Percentiles rank a stretch among this genome's conserved stretches.
These are phyloP conservation scores for Gymnoscopelus braueri DNA, from an alignment of 2,797 vertebrate genomes.

Conservation along the genomic window DNA sequence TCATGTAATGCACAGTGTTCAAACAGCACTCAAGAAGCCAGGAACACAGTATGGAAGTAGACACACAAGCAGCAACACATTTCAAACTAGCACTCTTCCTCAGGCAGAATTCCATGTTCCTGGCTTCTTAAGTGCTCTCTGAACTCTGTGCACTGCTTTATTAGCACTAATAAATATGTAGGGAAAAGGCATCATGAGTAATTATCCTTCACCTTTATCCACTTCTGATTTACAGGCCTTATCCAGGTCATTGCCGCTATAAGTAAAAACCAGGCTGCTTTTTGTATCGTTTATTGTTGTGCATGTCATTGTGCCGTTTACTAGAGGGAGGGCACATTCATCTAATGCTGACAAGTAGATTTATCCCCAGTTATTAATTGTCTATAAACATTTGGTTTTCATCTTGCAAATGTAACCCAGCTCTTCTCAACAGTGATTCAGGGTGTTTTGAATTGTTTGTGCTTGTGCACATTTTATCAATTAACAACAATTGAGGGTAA, in stretches of 20 bases:
- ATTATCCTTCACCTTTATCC: neutral
- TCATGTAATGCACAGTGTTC: too few relatives aligned
- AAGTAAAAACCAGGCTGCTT: neutral
- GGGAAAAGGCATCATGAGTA: constrained; percentile 1
- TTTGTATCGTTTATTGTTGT: constrained; percentile 4
- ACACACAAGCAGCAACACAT: too few relatives aligned
- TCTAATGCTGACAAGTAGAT: constrained; percentile 32
- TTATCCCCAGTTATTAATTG: constrained; percentile 46
- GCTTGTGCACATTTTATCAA: neutral
- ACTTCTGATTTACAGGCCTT: constrained; percentile 18
- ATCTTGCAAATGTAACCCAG: constrained; percentile 43
- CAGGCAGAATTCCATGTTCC: too few relatives aligned
- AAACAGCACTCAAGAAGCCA: too few relatives aligned
- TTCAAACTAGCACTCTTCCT: too few relatives aligned
- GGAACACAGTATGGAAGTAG: too few relatives aligned
- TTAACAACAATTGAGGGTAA: neutral
- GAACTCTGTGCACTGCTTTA: too few relatives aligned
- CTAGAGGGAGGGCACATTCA: constrained; percentile 19
- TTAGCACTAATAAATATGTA: too few relatives aligned
- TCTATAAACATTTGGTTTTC: constrained; percentile 59
- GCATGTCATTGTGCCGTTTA: constrained; percentile 13
- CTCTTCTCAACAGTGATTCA: constrained; percentile 25
- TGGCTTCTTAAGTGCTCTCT: too few relatives aligned
- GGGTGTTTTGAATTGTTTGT: neutral
- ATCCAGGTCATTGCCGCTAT: constrained; percentile 10